Evolutionary conservation across 2,797 vertebrate genomes (phyloP), one percentile per base, ranked within the genome.

Genomic region (Sebastes dallii): DNA sequence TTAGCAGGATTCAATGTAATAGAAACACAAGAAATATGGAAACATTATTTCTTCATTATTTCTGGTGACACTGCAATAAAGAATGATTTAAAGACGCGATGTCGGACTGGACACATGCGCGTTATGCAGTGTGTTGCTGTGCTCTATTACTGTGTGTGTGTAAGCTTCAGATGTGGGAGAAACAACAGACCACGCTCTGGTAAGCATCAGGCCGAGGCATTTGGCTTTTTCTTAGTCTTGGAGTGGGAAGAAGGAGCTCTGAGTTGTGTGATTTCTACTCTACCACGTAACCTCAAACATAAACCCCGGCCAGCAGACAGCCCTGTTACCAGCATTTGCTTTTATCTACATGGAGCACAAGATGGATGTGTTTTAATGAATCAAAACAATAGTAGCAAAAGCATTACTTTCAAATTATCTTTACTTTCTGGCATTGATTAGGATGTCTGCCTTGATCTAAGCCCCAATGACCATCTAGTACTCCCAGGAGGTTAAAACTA

Each of bases 131-230:
- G 46, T 52, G 32, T 55, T 11, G 67, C 12, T 78, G 18, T 68
- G 32, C 52, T 55, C 39, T 70, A 10, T 71, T 62, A 13, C 1
- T 55, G 52, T 78, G 32, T 78, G 61, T 79, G 77, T 72, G 58
- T 56, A 72, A 46, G 67, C 24, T 64, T 56, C 30, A 90, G 75
- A 85, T 61, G 77, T 27, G 54, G 66, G 83, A 91, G 88, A 92
- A 91, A 93, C 78, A 91, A 86, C 93, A 93, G 89, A 78, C 83
- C 77, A 54, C 22, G 80, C 72, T 94, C 93, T 95, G 93, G 81
- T 92, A 71, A 91, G 86, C 73, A 91, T 94, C 90, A 93, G 73
- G 60, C 84, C 22, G 8, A 80, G 79, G 50, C 75, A 77, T 83
- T 87, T 84, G 79, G 80, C 77, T 90, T 86, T 83, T 88, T 84